Base-by-base conservation (phyloP, 92 coral and sea anemone genomes). In the Bergia puertoricense region DNA sequence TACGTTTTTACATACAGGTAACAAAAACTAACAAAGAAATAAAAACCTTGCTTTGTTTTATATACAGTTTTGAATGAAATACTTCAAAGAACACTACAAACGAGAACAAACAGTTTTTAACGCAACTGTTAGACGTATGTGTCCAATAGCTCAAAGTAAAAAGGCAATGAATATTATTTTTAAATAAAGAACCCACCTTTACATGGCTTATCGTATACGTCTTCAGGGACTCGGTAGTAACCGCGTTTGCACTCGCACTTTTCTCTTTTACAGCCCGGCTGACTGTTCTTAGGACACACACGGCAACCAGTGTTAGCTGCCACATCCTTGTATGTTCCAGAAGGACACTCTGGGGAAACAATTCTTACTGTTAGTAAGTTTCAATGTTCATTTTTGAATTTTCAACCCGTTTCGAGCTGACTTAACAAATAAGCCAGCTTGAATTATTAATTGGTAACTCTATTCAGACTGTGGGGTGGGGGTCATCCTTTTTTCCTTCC, bases 171-270 rank as follows among this genome's bases (percentile, higher is more conserved):
- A 18, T 20, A 62, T 62, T 1, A 54, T 11, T 10, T 0, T 54
- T 54, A 8, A 10, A 40, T 43, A 1, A 81, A 18, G 4, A 46
- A n/a, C 87, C 11, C 44, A 84, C 87, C 87, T 84, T 84, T 51
- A 69, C 87, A 84, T 0, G 87, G 67, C 0, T 2, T 16, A 66
- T 84, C 48, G 30, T 48, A 23, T 36, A 37, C 7, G 77, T 84
- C 87, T n/a, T 44, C 77, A 11, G 62, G 78, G 1, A 84, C 66
- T 18, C 87, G 77, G 51, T 84, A 84, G 45, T 69, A 84, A 4
- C 79, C 79, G 5, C 39, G 22, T 37, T 84, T 84, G 16, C 87
- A 84, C 11, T 45, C 78, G n/a, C 87, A 84, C 23, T 45, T n/a
- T 16, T 84, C 77, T 71, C 87, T 71, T 38, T 68, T 3, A 9